A percentile compares a stretch with the other conserved stretches of the same genome.
phyloP scores from a whole-genome alignment of 2,113 vertebrate species.

The Nycticryphes semicollaris region DNA sequence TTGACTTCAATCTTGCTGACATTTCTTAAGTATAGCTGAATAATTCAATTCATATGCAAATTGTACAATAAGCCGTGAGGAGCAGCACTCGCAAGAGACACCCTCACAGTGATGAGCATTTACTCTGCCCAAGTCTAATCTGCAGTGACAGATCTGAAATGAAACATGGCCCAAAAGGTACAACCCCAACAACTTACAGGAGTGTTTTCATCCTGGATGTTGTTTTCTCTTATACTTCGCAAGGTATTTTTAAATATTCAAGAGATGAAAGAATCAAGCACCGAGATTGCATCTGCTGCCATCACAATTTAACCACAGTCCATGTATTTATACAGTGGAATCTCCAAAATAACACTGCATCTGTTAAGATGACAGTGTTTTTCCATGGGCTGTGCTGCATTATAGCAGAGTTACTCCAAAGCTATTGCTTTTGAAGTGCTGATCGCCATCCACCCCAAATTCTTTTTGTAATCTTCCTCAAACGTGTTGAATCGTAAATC shows the following conservation, averaged over 20 bases:
- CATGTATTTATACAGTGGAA: constrained; percentile 62
- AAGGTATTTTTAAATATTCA: constrained; percentile 43
- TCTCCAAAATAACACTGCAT: constrained; percentile 66
- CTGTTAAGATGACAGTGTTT: constrained; percentile 64
- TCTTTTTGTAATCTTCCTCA: constrained; percentile 41
- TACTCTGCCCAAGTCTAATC: not conserved
- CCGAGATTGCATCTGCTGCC: constrained; percentile 52
- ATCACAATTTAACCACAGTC: constrained; percentile 58
- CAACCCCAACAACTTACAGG: not conserved
- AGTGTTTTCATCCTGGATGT: not conserved
- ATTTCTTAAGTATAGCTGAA: constrained; percentile 2
- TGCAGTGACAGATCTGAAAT: not conserved
- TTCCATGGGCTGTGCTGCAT: constrained; percentile 22
- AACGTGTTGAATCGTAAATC: constrained; percentile 3
- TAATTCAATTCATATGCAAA: constrained; percentile 42
- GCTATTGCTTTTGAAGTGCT: constrained; percentile 47
- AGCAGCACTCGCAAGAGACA: constrained; percentile 21
- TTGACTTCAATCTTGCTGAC: constrained; percentile 26
- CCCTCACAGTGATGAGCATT: not conserved
- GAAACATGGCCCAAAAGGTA: not conserved
- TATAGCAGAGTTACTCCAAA: not conserved
- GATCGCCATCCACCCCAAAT: constrained; percentile 5
- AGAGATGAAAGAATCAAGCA: constrained; percentile 13
- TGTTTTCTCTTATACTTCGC: not conserved
- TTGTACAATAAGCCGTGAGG: not conserved